These are phyloP conservation scores for Hippolais icterina DNA, from an alignment of 2,113 vertebrate genomes.

Conservation along the genomic window DNA sequence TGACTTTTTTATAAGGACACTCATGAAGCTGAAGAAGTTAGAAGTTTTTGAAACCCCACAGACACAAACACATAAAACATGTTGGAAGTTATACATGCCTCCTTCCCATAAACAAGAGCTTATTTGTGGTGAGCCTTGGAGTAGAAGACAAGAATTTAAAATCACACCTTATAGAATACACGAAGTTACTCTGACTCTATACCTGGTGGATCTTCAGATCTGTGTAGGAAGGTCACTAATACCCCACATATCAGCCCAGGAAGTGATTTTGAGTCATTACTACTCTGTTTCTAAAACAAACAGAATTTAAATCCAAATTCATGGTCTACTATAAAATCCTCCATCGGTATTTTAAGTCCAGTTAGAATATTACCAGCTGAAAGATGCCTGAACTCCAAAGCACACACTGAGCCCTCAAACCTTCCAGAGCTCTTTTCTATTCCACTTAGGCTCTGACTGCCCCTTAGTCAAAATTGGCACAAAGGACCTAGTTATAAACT, in stretches of 20 bases:
- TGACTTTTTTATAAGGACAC: background rate
- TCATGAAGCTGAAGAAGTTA: background rate
- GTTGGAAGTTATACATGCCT: background rate
- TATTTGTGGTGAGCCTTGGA: background rate
- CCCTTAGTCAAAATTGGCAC: background rate
- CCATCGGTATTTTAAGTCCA: background rate
- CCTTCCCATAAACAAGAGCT: background rate
- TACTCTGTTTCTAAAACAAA: background rate
- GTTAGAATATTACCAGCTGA: background rate
- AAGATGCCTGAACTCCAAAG: background rate
- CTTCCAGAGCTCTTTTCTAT: background rate
- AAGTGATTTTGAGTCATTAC: background rate
- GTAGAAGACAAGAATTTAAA: background rate
- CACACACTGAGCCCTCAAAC: background rate
- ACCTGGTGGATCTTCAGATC: background rate
- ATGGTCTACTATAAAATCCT: background rate
- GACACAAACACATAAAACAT: background rate
- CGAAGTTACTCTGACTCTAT: background rate
- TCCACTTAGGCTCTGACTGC: background rate
- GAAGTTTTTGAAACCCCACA: background rate
- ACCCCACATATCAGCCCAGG: background rate
- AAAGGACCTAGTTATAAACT: background rate
- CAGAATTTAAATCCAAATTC: slow-evolving; percentile 3
- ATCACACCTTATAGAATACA: background rate
- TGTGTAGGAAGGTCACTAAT: background rate